Base-by-base conservation (phyloP, 2,113 vertebrate genomes). In the Bos javanicus region DNA sequence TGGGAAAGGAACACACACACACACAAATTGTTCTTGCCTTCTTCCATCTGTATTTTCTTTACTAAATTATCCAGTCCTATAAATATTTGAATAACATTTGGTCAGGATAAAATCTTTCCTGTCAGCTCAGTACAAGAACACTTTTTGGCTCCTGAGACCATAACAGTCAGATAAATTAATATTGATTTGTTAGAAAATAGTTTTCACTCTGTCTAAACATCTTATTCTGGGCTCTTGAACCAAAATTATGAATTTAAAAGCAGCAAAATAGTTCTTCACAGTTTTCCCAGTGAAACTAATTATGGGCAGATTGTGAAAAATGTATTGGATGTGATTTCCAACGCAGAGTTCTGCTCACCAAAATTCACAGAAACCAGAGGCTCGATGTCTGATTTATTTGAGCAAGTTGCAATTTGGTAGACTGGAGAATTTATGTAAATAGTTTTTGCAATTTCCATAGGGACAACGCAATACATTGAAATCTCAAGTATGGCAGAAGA, bases 1-100 rank as follows among this genome's bases (percentile, higher is more conserved):
- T 98, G 91, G 80, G 80, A 95, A 96, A 97, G 33, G 60, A 78
- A 9, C 82, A 33, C 76, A 57, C 56, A 64, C 30, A 16, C 30
- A 64, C 87, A 94, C 97, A 94, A 50, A 83, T 57, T 39, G 60
- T 28, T 89, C 92, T 97, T 97, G 43, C 95, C 94, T 98, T 84
- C 95, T 98, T 94, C 97, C 97, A 98, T 98, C 98, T 98, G 96
- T 98, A 98, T 98, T 99, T 99, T 98, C 96, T 98, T 98, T 99
- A 98, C 96, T 98, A 98, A 99, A 98, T 99, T 98, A 98, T 98
- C 97, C 98, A 98, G 92, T 96, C 98, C 98, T 98, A 98, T 98
- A 98, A 99, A 98, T 99, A 99, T 99, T 99, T 99, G 85, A 99
- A 96, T 98, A 98, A 99, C 98, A 98, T 99, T 98, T 99, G 95